These are phyloP conservation scores for Drosophila insularis DNA, from an alignment of 1,140 invertebrate genomes.

Conservation along the genomic window DNA sequence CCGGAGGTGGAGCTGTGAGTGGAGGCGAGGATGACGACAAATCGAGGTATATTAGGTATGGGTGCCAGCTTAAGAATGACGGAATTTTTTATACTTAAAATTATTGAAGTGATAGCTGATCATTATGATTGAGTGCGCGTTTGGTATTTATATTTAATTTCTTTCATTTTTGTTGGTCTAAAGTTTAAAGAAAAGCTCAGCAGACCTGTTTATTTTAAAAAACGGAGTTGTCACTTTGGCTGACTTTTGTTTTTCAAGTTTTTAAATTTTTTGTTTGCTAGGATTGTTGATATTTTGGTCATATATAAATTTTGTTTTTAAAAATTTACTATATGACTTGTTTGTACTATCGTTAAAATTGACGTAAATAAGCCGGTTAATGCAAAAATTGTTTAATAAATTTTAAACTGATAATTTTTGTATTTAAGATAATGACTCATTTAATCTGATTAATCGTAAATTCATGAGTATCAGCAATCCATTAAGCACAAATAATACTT, in stretches of 20 bases:
- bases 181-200: constrained; percentile 19
- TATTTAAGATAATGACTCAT: too few species aligned
- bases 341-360: too few species aligned
- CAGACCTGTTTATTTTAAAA: neutral
- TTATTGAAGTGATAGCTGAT: constrained; percentile 28
- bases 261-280: neutral
- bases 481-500: neutral
- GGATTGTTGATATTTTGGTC: neutral
- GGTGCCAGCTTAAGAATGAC: constrained; percentile 82
- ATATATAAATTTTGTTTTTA: neutral
- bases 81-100: constrained; percentile 76
- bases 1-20: constrained; percentile 83
- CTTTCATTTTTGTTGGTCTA: constrained; percentile 32
- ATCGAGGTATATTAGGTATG: constrained; percentile 89
- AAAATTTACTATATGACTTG: too few species aligned
- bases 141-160: constrained; percentile 47
- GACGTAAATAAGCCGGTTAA: too few species aligned
- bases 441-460: neutral
- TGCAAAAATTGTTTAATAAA: too few species aligned
- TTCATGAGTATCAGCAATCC: neutral
- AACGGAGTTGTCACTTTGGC: constrained; percentile 21
- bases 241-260: constrained; percentile 8
- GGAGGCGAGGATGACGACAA: constrained; percentile 93
- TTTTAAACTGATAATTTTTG: too few species aligned
- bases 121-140: constrained; percentile 47